Percentiles rank a stretch among this genome's conserved stretches.
Evolutionary conservation across 2,113 vertebrate genomes (phyloP).

Genomic region (Cynopterus brachyotis): DNA sequence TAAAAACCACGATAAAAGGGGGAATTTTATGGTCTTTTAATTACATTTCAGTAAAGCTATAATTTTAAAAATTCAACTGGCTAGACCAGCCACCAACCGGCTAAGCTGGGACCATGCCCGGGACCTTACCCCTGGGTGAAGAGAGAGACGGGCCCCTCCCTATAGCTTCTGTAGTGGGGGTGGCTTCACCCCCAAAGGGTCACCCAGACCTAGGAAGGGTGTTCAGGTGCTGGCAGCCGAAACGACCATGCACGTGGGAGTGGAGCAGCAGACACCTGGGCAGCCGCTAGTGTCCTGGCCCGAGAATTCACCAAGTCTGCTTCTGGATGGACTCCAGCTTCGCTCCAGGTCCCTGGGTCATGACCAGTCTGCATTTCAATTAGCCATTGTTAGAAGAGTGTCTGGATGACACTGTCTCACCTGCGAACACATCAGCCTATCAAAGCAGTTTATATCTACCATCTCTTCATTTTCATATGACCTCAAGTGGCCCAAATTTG

Average conservation of each 20-base stretch:
- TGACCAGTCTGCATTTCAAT: not conserved
- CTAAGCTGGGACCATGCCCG: not conserved
- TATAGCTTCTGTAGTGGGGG: not conserved
- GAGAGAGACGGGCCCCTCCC: not conserved
- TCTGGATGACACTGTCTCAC: not conserved
- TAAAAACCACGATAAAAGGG: not conserved
- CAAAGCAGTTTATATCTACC: not conserved
- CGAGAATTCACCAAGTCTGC: not conserved
- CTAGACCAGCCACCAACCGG: not conserved
- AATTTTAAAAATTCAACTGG: not conserved
- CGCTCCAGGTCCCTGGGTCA: not conserved
- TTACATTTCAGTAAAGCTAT: conserved; percentile 4
- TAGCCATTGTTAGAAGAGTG: not conserved
- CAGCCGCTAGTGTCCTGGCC: not conserved
- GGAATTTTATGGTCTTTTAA: not conserved
- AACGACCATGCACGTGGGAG: rapidly evolving
- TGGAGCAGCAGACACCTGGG: not conserved
- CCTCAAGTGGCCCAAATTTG: not conserved
- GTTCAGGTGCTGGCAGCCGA: not conserved
- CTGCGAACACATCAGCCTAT: not conserved
- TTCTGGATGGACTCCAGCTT: not conserved
- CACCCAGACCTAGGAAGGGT: not conserved
- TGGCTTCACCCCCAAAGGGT: not conserved
- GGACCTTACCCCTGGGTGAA: not conserved
- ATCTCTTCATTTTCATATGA: not conserved